phyloP scores from a whole-genome alignment of 2,113 vertebrate species.

The human region DNA sequence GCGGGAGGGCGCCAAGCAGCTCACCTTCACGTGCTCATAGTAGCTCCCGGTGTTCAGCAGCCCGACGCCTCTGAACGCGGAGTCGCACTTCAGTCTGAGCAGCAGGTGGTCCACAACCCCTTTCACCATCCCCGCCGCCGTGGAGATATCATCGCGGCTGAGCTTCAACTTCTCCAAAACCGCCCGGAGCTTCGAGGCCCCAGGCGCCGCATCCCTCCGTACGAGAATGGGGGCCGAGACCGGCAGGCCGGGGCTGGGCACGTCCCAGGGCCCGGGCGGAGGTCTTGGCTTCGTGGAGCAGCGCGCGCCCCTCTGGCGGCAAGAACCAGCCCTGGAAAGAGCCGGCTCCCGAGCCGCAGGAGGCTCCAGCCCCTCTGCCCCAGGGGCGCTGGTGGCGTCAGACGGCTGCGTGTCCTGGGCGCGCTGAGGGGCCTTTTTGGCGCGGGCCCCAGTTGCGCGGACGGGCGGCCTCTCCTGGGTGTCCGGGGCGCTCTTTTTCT shows the following conservation, averaged over 20 bases:
- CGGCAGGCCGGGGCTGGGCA: accelerated
- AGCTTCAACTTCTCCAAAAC: conserved; percentile 76
- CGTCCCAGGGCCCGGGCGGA: accelerated
- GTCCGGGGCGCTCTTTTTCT: background rate
- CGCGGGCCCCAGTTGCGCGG: background rate
- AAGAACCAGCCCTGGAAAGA: accelerated
- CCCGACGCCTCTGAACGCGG: conserved; percentile 48
- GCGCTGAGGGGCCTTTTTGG: background rate
- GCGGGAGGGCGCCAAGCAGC: background rate
- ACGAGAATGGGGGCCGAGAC: accelerated
- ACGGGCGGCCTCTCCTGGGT: background rate
- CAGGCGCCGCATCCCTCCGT: accelerated
- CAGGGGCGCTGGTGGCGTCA: too few species aligned
- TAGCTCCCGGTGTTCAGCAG: conserved; percentile 80
- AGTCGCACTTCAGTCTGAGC: background rate
- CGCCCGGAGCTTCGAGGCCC: background rate
- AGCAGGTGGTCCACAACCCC: background rate
- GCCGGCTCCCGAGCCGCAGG: accelerated
- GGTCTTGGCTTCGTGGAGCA: background rate
- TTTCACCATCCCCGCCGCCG: conserved; percentile 73
- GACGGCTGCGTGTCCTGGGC: background rate
- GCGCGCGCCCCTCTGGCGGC: too few species aligned
- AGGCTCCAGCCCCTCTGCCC: too few species aligned
- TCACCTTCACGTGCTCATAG: conserved; percentile 85
- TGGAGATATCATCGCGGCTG: background rate